Base-by-base conservation (phyloP, 2,797 vertebrate genomes). In the Tolypeutes matacus region DNA sequence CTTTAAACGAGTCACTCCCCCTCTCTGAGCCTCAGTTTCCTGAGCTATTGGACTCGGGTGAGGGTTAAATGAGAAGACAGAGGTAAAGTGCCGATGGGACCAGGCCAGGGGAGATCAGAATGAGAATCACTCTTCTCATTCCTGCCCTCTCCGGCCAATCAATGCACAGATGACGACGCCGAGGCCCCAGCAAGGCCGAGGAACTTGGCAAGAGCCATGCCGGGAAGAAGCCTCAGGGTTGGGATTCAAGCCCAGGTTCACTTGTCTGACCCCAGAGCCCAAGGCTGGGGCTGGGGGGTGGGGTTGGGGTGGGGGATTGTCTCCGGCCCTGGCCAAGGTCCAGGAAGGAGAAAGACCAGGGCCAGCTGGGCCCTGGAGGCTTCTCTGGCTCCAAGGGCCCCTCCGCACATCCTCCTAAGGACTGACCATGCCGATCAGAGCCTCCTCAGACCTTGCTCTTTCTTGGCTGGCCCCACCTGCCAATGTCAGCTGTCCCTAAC, bases 61-160 rank as follows among this genome's bases (percentile, higher is more conserved):
- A 8, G 3, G 7, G 3, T 82, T 10, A 20, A 27, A 18, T 7
- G 21, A 31, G 42, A 53, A 77, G 76, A 36, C 0, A n/a, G 10
- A 3, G 3, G 18, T 5, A 0, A 56, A 18, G 81, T 3, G 2
- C 42, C 3, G 18, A 53, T 2, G 15, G 64, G 8, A 27, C 29
- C 39, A 34, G 60, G 15, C 34, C 53, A 10, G 14, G 20, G 18
- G 36, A 18, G 15, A n/a, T n/a, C n/a, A n/a, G n/a, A n/a, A n/a
- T n/a, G n/a, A n/a, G n/a, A n/a, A n/a, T 39, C 62, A 17, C 9
- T 10, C 29, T 13, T 18, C 76, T 78, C 49, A 7, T 13, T 2
- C 39, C 34, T 64, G 20, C 70, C 42, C 75, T 70, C 82, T 70
- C 58, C 1, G 13, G 51, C 51, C 51, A 53, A 17, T 53, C 51